phyloP scores from a whole-genome alignment of 2,888 invertebrate species.

The Gastrophysa polygoni region DNA sequence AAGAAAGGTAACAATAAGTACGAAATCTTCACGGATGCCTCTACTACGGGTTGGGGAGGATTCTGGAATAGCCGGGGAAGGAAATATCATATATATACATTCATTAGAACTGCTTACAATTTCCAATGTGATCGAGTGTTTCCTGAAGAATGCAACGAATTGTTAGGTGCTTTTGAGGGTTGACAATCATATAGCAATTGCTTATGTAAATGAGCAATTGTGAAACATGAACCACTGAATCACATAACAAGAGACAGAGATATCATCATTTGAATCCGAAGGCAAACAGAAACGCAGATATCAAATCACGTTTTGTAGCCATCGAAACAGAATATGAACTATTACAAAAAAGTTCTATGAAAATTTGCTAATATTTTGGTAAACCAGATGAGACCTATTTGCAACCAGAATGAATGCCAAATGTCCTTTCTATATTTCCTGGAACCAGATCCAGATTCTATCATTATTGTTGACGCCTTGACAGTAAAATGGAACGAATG shows the following conservation, averaged over 20 bases:
- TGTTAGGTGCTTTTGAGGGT: not conserved
- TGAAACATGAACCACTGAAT: not conserved
- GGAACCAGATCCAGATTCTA: conserved; percentile 11
- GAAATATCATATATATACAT: not conserved
- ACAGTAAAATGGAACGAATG: conserved; percentile 7
- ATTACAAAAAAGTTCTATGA: not conserved
- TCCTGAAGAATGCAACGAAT: not conserved
- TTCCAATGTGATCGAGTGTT: not conserved
- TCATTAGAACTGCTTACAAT: not conserved
- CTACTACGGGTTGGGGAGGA: not conserved
- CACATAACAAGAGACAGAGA: not conserved
- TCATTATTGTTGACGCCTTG: conserved; percentile 4
- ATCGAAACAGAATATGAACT: conserved; percentile 14
- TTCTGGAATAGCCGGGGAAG: not conserved
- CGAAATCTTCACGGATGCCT: not conserved
- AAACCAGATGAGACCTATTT: conserved; percentile 15
- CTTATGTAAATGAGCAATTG: conserved; percentile 13
- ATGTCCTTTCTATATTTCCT: conserved; percentile 14
- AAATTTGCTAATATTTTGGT: not conserved
- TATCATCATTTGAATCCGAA: conserved; percentile 2
- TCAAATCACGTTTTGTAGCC: not conserved
- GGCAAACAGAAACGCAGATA: not conserved
- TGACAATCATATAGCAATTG: conserved; percentile 8
- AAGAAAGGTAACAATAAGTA: not conserved
- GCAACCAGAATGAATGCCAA: conserved; percentile 1